These are phyloP conservation scores for Nemoura dubitans DNA, from an alignment of 2,888 invertebrate genomes.

Conservation along the genomic window DNA sequence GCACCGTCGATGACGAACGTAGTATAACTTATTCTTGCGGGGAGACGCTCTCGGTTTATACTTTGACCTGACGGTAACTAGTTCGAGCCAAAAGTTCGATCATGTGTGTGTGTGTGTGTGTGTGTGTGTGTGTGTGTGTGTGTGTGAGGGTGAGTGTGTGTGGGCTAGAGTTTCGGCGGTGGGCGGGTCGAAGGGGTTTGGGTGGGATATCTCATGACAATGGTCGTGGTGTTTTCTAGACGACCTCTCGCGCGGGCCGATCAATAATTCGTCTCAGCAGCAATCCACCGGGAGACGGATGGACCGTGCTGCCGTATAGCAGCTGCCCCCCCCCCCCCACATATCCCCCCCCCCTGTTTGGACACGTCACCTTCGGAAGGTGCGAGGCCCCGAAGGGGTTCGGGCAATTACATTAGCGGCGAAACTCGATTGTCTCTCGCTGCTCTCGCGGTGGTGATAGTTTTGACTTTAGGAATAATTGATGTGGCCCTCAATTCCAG, in stretches of 20 bases:
- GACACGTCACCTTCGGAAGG: neutral
- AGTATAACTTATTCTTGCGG: slow-evolving; percentile 2
- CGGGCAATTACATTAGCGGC: too few relatives aligned
- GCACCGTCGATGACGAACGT: slow-evolving; percentile 27
- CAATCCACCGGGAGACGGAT: neutral
- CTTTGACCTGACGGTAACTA: slow-evolving; percentile 39
- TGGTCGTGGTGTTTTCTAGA: slow-evolving; percentile 25
- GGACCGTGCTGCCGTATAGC: neutral
- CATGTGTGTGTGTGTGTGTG: too few relatives aligned
- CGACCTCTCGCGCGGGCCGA: slow-evolving; percentile 27
- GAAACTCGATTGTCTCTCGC: too few relatives aligned
- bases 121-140: too few relatives aligned
- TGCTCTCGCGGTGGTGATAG: too few relatives aligned
- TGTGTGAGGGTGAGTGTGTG: too few relatives aligned
- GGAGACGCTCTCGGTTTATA: slow-evolving; percentile 1
- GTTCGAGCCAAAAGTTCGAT: slow-evolving; percentile 1
- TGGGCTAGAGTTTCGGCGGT: neutral
- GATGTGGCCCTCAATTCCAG: too few relatives aligned
- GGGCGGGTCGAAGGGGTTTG: neutral
- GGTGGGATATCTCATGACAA: slow-evolving; percentile 36
- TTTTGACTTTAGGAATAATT: too few relatives aligned
- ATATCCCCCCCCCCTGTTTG: too few relatives aligned
- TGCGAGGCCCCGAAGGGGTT: neutral
- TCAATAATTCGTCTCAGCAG: slow-evolving; percentile 33
- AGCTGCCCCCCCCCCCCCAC: too few relatives aligned